phyloP scores from a whole-genome alignment of 2,888 invertebrate genomes.

The Lithophane ornitopus region DNA sequence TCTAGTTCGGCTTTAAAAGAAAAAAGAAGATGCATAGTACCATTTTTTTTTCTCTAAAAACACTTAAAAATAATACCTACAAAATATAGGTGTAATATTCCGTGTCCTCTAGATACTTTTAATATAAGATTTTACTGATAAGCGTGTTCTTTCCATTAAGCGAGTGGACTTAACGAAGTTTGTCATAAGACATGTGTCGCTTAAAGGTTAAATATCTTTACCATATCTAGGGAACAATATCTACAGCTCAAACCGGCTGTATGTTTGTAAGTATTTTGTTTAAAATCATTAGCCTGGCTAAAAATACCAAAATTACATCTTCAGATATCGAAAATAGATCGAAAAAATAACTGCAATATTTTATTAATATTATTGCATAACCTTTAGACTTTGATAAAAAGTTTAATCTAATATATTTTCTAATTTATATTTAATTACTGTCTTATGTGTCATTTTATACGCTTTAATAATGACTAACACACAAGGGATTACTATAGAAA shows the following conservation, averaged over 20 bases:
- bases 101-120: slow-evolving; percentile 20
- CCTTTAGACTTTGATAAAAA: slow-evolving; percentile 2
- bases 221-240: slow-evolving; percentile 50
- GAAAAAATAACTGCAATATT: not conserved
- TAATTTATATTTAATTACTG: slow-evolving; percentile 43
- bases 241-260: slow-evolving; percentile 22
- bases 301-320: not conserved
- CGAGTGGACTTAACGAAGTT: slow-evolving; percentile 57
- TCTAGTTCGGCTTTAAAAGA: not conserved
- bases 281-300: not conserved
- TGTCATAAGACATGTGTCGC: slow-evolving; percentile 62
- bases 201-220: slow-evolving; percentile 64
- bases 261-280: slow-evolving; percentile 17
- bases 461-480: slow-evolving; percentile 42
- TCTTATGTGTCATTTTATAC: slow-evolving; percentile 22
- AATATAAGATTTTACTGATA: slow-evolving; percentile 57
- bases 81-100: slow-evolving; percentile 34
- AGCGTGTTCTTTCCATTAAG: slow-evolving; percentile 44
- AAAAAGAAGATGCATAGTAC: not conserved
- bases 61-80: not conserved
- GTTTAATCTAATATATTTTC: slow-evolving; percentile 22
- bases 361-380: not conserved
- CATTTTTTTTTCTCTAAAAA: not conserved
- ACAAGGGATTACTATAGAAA: slow-evolving; percentile 31
- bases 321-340: not conserved